A percentile compares a stretch with the other conserved stretches of the same genome.
These are phyloP conservation scores for Platycheirus albimanus DNA, from an alignment of 2,888 invertebrate species.

Conservation along the genomic window DNA sequence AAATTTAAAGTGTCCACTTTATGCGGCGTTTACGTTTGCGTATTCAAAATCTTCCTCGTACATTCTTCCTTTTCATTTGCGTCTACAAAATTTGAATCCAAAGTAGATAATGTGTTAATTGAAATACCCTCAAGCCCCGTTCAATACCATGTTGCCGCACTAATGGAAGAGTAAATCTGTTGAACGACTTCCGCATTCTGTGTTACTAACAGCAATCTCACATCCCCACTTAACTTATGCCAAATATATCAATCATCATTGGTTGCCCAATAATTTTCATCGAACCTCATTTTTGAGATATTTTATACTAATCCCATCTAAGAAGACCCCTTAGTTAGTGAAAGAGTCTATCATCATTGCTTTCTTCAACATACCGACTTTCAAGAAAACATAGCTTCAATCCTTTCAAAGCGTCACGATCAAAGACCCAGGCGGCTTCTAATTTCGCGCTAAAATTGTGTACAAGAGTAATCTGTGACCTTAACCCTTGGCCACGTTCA, in stretches of 20 bases:
- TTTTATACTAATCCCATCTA: too few species aligned
- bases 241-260: constrained; percentile 51
- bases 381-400: constrained; percentile 11
- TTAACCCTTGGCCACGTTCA: constrained; percentile 58
- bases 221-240: not conserved
- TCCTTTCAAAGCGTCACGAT: constrained; percentile 50
- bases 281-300: too few species aligned
- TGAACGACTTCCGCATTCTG: constrained; percentile 5
- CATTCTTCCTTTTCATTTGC: too few species aligned
- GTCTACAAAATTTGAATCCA: too few species aligned
- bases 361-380: constrained; percentile 5
- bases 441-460: constrained; percentile 54
- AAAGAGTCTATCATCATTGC: constrained; percentile 53
- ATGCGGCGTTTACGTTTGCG: too few species aligned
- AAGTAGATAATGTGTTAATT: too few species aligned
- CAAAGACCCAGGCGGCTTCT: constrained; percentile 41
- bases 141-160: too few species aligned
- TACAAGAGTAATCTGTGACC: constrained; percentile 58
- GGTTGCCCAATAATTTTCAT: constrained; percentile 4
- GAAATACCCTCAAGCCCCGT: too few species aligned
- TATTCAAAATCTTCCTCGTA: too few species aligned
- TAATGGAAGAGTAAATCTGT: too few species aligned
- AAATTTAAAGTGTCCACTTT: too few species aligned
- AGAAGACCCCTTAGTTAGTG: constrained; percentile 46
- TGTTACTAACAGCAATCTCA: not conserved